Conservation (phyloP, 2,888 invertebrate genomes). For the Sclerodermus sp. region DNA sequence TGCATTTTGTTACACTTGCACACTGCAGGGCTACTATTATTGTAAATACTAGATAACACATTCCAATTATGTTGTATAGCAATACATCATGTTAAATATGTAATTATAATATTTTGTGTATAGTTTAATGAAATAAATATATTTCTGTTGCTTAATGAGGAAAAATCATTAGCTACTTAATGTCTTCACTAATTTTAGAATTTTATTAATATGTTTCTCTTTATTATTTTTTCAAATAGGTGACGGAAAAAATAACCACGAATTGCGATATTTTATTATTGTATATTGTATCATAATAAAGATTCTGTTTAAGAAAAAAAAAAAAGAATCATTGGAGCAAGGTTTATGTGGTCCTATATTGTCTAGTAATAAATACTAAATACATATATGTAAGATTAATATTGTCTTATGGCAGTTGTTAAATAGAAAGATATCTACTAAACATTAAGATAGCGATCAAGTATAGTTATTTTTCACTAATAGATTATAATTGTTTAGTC, state of each 20-base stretch:
- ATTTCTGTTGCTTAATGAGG: conserved; percentile 56
- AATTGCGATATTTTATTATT: conserved; percentile 53
- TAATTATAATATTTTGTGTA: conserved; percentile 58
- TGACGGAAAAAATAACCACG: conserved; percentile 51
- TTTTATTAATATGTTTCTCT: conserved; percentile 35
- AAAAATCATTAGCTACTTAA: conserved; percentile 54
- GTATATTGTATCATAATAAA: conserved; percentile 51
- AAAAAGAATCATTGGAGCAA: conserved; percentile 54
- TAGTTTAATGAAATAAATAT: conserved; percentile 57
- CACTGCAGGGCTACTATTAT: conserved; percentile 54
- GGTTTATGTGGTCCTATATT: conserved; percentile 57
- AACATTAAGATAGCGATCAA: conserved; percentile 50
- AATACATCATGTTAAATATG: conserved; percentile 56
- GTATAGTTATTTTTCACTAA: conserved; percentile 55
- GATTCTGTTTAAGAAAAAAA: conserved; percentile 46
- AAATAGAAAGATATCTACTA: conserved; percentile 53
- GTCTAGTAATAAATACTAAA: conserved; percentile 44
- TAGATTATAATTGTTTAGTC: conserved; percentile 52
- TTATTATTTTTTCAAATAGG: conserved; percentile 44
- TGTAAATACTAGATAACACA: conserved; percentile 59
- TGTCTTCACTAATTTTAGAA: conserved; percentile 52
- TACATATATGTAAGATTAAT: conserved; percentile 27
- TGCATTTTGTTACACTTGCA: conserved; percentile 56
- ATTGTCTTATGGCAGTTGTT: conserved; percentile 52
- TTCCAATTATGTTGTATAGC: conserved; percentile 58